These are phyloP conservation scores for Oceanites oceanicus DNA, from an alignment of 2,113 vertebrate genomes.

Conservation along the genomic window DNA sequence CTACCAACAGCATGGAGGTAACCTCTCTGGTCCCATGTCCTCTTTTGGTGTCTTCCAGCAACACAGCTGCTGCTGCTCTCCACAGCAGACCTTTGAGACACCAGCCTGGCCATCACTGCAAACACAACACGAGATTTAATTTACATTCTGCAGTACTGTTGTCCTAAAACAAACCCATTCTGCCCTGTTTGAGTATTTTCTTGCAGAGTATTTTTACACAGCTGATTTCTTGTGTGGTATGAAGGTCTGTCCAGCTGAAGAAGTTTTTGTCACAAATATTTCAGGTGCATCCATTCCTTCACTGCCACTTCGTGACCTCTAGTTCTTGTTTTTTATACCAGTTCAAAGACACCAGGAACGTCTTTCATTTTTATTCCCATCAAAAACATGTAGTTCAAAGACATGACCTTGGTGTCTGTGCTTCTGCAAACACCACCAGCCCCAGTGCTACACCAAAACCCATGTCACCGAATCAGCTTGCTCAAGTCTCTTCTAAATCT, in stretches of 20 bases:
- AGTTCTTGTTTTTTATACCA: constrained; percentile 15
- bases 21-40: background rate
- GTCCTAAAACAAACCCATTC: background rate
- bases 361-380: constrained; percentile 48
- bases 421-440: constrained; percentile 7
- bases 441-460: background rate
- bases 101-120: background rate
- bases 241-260: background rate
- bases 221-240: background rate
- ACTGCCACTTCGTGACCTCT: constrained; percentile 8
- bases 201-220: background rate
- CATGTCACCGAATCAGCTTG: background rate
- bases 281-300: background rate
- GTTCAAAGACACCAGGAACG: constrained; percentile 4
- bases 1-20: background rate
- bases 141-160: background rate
- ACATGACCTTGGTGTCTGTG: constrained; percentile 4
- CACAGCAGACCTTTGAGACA: background rate
- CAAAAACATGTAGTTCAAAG: constrained; percentile 38
- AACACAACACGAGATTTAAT: background rate
- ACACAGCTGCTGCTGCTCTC: background rate
- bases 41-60: background rate
- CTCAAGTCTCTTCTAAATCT: background rate
- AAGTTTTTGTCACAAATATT: background rate
- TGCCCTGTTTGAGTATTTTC: background rate